Conservation (phyloP, 2,888 invertebrate genomes). For the Scelioninae gen. 2 region DNA sequence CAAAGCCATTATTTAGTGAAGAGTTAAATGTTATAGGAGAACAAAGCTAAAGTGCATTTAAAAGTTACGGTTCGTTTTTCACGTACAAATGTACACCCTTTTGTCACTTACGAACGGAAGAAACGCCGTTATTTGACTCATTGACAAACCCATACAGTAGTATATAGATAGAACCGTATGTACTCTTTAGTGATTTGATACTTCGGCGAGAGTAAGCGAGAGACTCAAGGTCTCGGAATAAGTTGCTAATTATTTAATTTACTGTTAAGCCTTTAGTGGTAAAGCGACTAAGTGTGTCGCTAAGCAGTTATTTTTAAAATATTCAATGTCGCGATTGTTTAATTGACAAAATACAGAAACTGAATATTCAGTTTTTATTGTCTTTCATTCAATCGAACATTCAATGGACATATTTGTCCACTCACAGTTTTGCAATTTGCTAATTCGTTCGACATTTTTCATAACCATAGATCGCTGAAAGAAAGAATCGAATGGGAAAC, state of each 20-base stretch:
- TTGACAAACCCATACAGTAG: conserved; percentile 21
- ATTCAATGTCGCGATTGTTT: conserved; percentile 17
- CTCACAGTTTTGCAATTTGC: too few species aligned
- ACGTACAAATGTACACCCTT: conserved; percentile 23
- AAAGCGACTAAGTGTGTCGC: conserved; percentile 22
- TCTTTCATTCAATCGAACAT: too few species aligned
- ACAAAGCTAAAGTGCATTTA: conserved; percentile 40
- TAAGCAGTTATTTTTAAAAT: conserved; percentile 28
- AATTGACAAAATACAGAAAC: background rate
- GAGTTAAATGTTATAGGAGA: conserved; percentile 8
- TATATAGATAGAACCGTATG: conserved; percentile 8
- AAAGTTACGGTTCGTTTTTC: conserved; percentile 43
- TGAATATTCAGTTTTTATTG: background rate
- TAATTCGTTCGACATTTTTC: too few species aligned
- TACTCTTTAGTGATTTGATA: conserved; percentile 39
- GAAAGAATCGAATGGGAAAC: too few species aligned
- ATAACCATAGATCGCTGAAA: too few species aligned
- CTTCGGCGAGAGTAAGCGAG: conserved; percentile 23
- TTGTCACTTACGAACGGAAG: conserved; percentile 46
- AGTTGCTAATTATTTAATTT: conserved; percentile 44
- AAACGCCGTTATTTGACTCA: conserved; percentile 47
- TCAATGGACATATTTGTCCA: too few species aligned
- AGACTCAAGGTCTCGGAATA: conserved; percentile 29
- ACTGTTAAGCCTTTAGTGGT: conserved; percentile 20
- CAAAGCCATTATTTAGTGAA: conserved; percentile 8